phyloP scores from a whole-genome alignment of 2,888 invertebrate species.

The Sarcophaga subvicina region DNA sequence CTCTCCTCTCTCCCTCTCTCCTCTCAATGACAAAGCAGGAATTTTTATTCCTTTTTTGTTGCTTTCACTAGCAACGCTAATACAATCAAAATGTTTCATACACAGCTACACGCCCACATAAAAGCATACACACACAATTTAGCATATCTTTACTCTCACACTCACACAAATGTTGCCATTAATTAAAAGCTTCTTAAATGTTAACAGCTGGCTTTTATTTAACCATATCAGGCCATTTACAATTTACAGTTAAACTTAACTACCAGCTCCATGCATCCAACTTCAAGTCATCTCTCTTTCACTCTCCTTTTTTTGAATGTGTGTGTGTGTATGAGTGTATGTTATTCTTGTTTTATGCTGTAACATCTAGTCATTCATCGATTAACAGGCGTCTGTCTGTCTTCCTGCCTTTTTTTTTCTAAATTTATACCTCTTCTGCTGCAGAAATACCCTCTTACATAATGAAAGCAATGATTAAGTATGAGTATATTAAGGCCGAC shows the following conservation, averaged over 20 bases:
- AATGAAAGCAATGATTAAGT: too few species aligned
- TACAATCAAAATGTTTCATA: conserved; percentile 1
- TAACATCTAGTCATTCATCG: not conserved
- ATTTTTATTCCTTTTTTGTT: not conserved
- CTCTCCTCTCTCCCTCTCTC: not conserved
- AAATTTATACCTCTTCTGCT: too few species aligned
- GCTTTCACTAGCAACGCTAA: not conserved
- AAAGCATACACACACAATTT: not conserved
- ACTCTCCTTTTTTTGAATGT: not conserved
- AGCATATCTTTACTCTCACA: not conserved
- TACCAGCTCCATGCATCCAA: not conserved
- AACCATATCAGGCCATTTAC: conserved; percentile 17
- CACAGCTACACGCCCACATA: not conserved
- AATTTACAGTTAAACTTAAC: not conserved
- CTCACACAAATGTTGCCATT: conserved; percentile 38
- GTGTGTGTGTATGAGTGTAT: not conserved
- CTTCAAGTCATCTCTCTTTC: not conserved
- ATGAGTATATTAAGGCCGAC: too few species aligned
- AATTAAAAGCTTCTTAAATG: conserved; percentile 62
- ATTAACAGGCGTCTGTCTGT: not conserved
- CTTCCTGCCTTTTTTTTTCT: not conserved
- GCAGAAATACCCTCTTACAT: too few species aligned
- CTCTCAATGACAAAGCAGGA: not conserved
- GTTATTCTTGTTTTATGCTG: not conserved
- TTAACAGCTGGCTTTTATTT: conserved; percentile 59